phyloP scores from a whole-genome alignment of 1,140 invertebrate genomes.

The Venustaconcha ellipsiformis region DNA sequence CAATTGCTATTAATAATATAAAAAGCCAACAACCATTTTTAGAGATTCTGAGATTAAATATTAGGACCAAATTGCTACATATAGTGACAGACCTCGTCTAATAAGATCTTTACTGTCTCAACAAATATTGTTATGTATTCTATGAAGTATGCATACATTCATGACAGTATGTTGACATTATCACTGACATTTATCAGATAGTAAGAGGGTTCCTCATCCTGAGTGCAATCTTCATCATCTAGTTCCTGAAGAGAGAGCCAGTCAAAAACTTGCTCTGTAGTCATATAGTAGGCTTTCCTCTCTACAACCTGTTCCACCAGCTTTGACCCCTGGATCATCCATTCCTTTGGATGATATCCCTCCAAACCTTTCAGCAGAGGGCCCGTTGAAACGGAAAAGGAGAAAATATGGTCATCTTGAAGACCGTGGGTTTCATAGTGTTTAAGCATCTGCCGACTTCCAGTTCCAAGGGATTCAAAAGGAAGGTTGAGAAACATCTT shows the following conservation, averaged over 20 bases:
- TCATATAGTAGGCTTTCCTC: constrained; percentile 30
- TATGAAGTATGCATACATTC: neutral
- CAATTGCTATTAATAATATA: no score
- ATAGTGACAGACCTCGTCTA: no score
- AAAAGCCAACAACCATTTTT: no score
- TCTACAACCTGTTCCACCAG: constrained; percentile 27
- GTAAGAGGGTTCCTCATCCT: constrained; percentile 18
- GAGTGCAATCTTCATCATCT: neutral
- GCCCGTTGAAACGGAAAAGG: constrained; percentile 42
- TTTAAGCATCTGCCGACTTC: constrained; percentile 42
- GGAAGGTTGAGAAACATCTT: constrained; percentile 46
- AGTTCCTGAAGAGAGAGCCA: constrained; percentile 10
- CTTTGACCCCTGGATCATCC: constrained; percentile 35
- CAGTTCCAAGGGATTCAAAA: constrained; percentile 26
- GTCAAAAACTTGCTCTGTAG: constrained; percentile 41
- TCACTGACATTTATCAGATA: constrained; percentile 22
- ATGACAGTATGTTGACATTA: constrained; percentile 19
- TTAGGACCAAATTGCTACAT: no score
- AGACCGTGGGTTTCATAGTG: constrained; percentile 41
- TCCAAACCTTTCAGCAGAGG: constrained; percentile 37
- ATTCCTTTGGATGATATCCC: constrained; percentile 35
- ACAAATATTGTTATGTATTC: no score
- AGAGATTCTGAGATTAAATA: no score
- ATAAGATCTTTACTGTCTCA: no score
- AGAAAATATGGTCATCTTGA: constrained; percentile 38